phyloP scores from a whole-genome alignment of 2,113 vertebrate genomes.

The Megaceryle maxima region DNA sequence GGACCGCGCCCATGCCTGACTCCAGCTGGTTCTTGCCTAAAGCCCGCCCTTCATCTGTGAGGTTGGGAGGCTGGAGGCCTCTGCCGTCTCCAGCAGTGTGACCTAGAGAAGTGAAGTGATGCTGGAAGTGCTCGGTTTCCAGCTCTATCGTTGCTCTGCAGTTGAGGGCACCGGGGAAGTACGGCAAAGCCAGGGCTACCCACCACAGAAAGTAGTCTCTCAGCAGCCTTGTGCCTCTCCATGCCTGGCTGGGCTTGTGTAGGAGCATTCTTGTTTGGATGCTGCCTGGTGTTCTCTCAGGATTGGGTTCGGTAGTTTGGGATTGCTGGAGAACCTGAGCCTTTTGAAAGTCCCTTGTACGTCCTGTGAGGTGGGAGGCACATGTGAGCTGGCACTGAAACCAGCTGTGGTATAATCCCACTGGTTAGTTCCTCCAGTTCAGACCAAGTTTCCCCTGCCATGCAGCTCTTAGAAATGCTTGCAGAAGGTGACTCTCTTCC shows the following conservation, averaged over 20 bases:
- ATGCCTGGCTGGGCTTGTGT: fast-evolving
- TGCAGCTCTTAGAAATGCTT: neutral
- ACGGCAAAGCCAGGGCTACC: neutral
- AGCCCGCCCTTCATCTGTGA: neutral
- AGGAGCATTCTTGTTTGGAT: neutral
- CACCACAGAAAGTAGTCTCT: neutral
- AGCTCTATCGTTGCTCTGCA: neutral
- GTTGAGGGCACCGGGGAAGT: neutral
- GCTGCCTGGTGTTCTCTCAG: fast-evolving
- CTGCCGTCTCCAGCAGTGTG: fast-evolving
- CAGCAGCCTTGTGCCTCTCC: neutral
- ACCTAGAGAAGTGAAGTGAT: neutral
- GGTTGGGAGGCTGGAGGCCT: neutral
- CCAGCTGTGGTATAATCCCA: neutral
- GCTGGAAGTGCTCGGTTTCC: neutral
- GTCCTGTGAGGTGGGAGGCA: neutral
- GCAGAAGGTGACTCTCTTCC: neutral
- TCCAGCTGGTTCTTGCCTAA: neutral
- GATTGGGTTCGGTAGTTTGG: neutral
- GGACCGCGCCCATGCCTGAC: fast-evolving
- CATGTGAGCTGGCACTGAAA: neutral
- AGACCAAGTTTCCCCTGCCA: fast-evolving
- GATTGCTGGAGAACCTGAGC: fast-evolving
- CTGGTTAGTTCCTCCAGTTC: neutral
- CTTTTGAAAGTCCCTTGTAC: neutral